phyloP scores from a whole-genome alignment of 2,888 invertebrate genomes.

The Mesopsocus fuscifrons region DNA sequence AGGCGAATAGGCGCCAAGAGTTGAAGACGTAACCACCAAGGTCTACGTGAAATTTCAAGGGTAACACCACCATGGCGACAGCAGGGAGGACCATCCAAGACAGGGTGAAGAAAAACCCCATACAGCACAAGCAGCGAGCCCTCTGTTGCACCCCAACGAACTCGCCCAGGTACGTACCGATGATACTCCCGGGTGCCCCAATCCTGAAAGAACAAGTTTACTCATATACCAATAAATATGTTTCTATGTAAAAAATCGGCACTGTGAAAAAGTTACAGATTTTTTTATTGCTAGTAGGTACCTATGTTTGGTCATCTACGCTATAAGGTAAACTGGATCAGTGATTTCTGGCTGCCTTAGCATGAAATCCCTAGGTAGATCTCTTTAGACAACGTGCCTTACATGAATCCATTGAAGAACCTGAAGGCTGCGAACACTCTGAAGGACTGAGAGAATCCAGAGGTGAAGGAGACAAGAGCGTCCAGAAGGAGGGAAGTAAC shows the following conservation, averaged over 20 bases:
- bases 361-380: too few relatives aligned
- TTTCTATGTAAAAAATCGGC: too few relatives aligned
- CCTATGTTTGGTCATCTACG: background rate
- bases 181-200: slow-evolving; percentile 38
- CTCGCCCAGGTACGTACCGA: slow-evolving; percentile 45
- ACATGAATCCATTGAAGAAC: slow-evolving; percentile 41
- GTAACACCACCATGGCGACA: slow-evolving; percentile 47
- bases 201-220: slow-evolving; percentile 21
- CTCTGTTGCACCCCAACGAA: slow-evolving; percentile 37
- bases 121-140: slow-evolving; percentile 37
- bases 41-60: slow-evolving; percentile 23
- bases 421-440: slow-evolving; percentile 36
- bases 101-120: slow-evolving; percentile 41
- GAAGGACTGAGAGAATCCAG: slow-evolving; percentile 39
- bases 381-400: too few relatives aligned
- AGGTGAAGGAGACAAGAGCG: slow-evolving; percentile 31
- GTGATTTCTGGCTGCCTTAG: too few relatives aligned
- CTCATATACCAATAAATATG: too few relatives aligned
- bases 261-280: too few relatives aligned
- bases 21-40: slow-evolving; percentile 31
- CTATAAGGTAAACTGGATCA: too few relatives aligned
- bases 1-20: slow-evolving; percentile 57
- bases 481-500: slow-evolving; percentile 31
- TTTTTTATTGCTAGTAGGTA: too few relatives aligned
- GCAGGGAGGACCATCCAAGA: slow-evolving; percentile 45